Evolutionary conservation across 1,140 invertebrate genomes (phyloP), one percentile per base, ranked within the genome.

Genomic region (Drosophila ohnishii): DNA sequence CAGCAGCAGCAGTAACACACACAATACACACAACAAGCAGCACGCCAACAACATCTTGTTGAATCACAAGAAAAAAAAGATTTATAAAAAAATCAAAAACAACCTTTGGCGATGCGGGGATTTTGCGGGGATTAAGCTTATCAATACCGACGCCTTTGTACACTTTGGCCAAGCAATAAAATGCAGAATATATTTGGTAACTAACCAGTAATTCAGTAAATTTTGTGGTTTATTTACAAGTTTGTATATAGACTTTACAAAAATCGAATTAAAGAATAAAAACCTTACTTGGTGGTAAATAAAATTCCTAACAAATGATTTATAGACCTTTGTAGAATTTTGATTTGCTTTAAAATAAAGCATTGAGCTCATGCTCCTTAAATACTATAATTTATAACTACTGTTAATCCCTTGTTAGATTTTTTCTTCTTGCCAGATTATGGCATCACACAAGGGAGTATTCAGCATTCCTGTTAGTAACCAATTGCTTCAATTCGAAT

Each of bases 21-120:
- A 47, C 57, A 28, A 25, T 14, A 45, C 25, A 42, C 13, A 42
- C 16, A 60, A 1, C 35, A 4, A 8, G 37, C 19, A 60, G 42
- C 30, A 80, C 78, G 48, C 61, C 80, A 67, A 71, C 78, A 81
- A 86, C 84, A 82, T 87, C 83, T 82, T 87, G 82, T 86, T 87
- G 79, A 82, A 86, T 82, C 84, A 87, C 75, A 62, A 45, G 42
- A 8, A 34, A 8, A 75, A 78, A 83, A 82, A 67, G n/a, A 45
- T 19, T 71, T 16, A 65, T 50, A 30, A 61, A 48, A 59, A 48
- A 32, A 16, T 50, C 28, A 81, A 69, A 69, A 74, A 79, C 59
- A 78, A 60, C 25, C 25, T 28, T 28, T 28, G 25, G 5, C 5
- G 25, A 28, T 5, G 34, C 40, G 39, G 22, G 61, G 25, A 32